Evolutionary conservation across 2,888 invertebrate genomes (phyloP).

Genomic region (Drosophila meridionalis): DNA sequence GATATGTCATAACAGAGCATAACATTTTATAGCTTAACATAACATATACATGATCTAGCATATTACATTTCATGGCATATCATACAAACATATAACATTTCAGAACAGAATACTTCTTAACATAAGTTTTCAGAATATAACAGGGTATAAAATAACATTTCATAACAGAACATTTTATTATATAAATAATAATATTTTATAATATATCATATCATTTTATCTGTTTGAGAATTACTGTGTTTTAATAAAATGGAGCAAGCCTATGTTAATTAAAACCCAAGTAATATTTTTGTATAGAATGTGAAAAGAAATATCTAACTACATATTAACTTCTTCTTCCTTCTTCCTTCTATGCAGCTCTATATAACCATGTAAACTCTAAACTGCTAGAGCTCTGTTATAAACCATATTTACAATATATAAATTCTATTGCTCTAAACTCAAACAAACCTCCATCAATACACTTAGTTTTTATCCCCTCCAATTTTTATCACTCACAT

Average conservation of each 20-base stretch:
- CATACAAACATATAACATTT: background rate
- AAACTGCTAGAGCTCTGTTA: background rate
- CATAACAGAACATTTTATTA: background rate
- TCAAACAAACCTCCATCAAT: background rate
- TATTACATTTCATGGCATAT: background rate
- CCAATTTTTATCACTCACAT: constrained; percentile 23
- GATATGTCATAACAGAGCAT: background rate
- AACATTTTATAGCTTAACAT: background rate
- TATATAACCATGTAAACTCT: background rate
- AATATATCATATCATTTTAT: background rate
- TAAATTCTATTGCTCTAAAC: background rate
- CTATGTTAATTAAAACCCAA: background rate
- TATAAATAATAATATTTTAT: background rate
- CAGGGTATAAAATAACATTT: background rate
- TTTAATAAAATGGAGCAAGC: background rate
- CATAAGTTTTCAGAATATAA: background rate
- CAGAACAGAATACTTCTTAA: background rate
- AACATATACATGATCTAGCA: background rate
- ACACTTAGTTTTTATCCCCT: background rate
- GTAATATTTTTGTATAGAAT: background rate
- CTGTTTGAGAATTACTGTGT: background rate
- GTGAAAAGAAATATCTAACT: background rate
- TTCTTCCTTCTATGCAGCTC: no score
- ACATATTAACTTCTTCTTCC: no score
- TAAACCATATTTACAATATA: background rate